Conservation (phyloP, 2,113 vertebrate genomes). For the Trichechus manatus region DNA sequence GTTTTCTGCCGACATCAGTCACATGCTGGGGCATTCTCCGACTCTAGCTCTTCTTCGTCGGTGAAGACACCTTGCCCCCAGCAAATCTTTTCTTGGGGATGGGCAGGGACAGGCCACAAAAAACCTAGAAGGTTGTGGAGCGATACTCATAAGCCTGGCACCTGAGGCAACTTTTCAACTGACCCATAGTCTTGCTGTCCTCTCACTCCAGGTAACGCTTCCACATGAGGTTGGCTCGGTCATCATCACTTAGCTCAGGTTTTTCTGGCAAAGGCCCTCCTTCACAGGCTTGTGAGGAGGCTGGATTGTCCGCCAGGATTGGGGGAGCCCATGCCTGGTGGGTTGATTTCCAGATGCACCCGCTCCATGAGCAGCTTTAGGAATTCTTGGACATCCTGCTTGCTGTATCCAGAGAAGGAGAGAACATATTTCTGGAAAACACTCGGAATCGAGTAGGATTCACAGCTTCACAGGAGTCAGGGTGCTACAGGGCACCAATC, state of each 20-base stretch:
- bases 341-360: conserved; percentile 95
- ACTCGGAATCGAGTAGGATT: conserved; percentile 93
- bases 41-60: conserved; percentile 88
- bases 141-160: conserved; percentile 95
- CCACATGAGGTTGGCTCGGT: conserved; percentile 94
- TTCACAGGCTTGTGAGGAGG: conserved; percentile 41
- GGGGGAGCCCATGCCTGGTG: conserved; percentile 86
- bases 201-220: conserved; percentile 94
- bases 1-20: too few relatives aligned
- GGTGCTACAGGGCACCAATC: conserved; percentile 92
- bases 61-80: conserved; percentile 92
- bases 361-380: conserved; percentile 95
- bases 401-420: conserved; percentile 96
- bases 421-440: conserved; percentile 95
- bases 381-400: conserved; percentile 97
- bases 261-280: conserved; percentile 78
- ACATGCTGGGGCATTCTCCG: too few relatives aligned
- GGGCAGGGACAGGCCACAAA: conserved; percentile 95
- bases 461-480: conserved; percentile 88
- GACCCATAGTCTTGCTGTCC: conserved; percentile 95
- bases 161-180: conserved; percentile 95
- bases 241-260: conserved; percentile 89
- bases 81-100: conserved; percentile 93
- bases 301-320: conserved; percentile 82
- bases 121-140: conserved; percentile 96